These are phyloP conservation scores for Platycheirus rosarum DNA, from an alignment of 2,888 invertebrate species.

Conservation along the genomic window DNA sequence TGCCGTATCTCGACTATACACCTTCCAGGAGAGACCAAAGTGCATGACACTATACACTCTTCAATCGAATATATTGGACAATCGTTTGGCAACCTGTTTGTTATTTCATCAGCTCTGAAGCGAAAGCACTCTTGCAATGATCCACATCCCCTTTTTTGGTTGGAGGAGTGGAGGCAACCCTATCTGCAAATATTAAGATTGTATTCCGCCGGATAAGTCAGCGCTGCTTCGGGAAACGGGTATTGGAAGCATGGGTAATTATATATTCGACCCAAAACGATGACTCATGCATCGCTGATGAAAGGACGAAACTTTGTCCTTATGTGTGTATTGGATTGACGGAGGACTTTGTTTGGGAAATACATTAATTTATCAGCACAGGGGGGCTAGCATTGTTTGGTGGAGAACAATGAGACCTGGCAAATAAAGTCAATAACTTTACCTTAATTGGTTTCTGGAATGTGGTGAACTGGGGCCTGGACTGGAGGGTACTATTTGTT, in stretches of 20 bases:
- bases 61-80: conserved; percentile 38
- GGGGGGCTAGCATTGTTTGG: conserved; percentile 20
- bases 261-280: conserved; percentile 5
- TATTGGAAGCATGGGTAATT: neutral
- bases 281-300: conserved; percentile 21
- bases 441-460: conserved; percentile 26
- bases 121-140: conserved; percentile 44
- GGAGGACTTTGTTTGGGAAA: conserved; percentile 2
- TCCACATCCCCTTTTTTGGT: conserved; percentile 4
- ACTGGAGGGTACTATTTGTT: neutral
- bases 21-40: conserved; percentile 31
- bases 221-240: neutral
- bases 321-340: neutral
- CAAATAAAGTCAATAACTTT: conserved; percentile 39
- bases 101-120: conserved; percentile 56
- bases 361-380: conserved; percentile 18
- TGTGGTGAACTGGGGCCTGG: neutral
- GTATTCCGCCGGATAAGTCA: conserved; percentile 7
- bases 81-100: conserved; percentile 59
- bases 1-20: neutral
- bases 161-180: neutral
- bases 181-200: conserved; percentile 3
- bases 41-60: conserved; percentile 49
- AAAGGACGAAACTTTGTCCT: conserved; percentile 20
- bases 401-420: conserved; percentile 9